These are phyloP conservation scores for Pipistrellus nathusii DNA, from an alignment of 2,797 vertebrate genomes.

Conservation along the genomic window DNA sequence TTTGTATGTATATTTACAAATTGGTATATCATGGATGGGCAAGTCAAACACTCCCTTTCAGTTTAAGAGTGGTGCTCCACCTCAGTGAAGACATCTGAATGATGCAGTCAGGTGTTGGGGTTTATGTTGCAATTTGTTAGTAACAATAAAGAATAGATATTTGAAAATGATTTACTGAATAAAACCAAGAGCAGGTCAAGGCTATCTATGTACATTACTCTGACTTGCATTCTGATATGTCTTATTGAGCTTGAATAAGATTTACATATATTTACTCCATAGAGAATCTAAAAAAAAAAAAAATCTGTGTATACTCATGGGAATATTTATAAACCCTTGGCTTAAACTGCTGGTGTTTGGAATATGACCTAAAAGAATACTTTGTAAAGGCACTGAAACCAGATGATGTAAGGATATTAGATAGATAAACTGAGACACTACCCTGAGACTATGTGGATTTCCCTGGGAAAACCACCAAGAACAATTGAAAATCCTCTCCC, in stretches of 20 bases:
- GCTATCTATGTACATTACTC: background rate
- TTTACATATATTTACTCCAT: constrained; percentile 34
- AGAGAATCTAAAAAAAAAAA: constrained; percentile 51
- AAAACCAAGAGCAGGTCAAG: constrained; percentile 11
- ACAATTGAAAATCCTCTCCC: background rate
- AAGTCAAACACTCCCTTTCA: background rate
- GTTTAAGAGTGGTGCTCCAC: background rate
- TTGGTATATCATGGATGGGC: background rate
- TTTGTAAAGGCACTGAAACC: constrained; percentile 1
- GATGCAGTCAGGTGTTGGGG: background rate
- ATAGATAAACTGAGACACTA: background rate
- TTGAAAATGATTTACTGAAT: constrained; percentile 38
- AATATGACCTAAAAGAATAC: background rate
- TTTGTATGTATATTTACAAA: background rate
- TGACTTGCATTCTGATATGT: constrained; percentile 5
- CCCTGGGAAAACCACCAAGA: background rate
- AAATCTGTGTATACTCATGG: background rate
- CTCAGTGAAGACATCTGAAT: background rate
- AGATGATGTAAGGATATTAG: background rate
- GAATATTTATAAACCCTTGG: background rate
- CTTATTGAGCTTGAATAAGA: constrained; percentile 33
- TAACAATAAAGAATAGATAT: background rate
- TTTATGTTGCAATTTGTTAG: constrained; percentile 32
- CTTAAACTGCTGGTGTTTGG: background rate
- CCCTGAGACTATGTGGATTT: background rate